These are phyloP conservation scores for Drosophila neocordata DNA, from an alignment of 1,140 invertebrate species.

Conservation along the genomic window DNA sequence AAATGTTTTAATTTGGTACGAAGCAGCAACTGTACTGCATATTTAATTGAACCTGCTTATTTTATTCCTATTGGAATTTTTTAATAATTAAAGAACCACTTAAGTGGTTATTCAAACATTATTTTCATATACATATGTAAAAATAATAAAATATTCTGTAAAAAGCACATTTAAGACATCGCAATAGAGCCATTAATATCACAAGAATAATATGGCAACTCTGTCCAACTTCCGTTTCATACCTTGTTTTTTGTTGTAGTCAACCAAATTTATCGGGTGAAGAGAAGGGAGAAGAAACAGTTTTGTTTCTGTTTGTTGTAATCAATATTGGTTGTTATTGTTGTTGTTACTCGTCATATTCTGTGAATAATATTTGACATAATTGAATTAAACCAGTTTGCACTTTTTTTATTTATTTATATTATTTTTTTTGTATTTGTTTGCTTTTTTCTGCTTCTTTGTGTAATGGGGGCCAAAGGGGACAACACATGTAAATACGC, in stretches of 20 bases:
- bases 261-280: background rate
- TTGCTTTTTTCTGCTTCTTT: background rate
- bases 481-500: constrained; percentile 61
- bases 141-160: too few relatives aligned
- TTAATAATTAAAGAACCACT: too few relatives aligned
- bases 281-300: background rate
- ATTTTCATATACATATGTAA: too few relatives aligned
- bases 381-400: constrained; percentile 61
- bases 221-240: constrained; percentile 17
- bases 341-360: constrained; percentile 35
- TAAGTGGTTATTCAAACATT: too few relatives aligned
- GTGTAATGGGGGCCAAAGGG: constrained; percentile 35
- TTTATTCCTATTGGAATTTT: background rate
- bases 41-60: background rate
- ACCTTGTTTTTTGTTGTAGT: constrained; percentile 13
- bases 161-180: too few relatives aligned
- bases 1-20: too few relatives aligned
- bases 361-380: constrained; percentile 46
- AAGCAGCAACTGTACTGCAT: background rate
- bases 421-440: constrained; percentile 28
- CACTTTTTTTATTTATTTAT: constrained; percentile 29
- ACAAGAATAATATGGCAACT: background rate
- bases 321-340: constrained; percentile 15
- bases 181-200: too few relatives aligned
- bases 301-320: constrained; percentile 10